These are phyloP conservation scores for Eubucco bourcierii DNA, from an alignment of 2,113 vertebrate species.

Conservation along the genomic window DNA sequence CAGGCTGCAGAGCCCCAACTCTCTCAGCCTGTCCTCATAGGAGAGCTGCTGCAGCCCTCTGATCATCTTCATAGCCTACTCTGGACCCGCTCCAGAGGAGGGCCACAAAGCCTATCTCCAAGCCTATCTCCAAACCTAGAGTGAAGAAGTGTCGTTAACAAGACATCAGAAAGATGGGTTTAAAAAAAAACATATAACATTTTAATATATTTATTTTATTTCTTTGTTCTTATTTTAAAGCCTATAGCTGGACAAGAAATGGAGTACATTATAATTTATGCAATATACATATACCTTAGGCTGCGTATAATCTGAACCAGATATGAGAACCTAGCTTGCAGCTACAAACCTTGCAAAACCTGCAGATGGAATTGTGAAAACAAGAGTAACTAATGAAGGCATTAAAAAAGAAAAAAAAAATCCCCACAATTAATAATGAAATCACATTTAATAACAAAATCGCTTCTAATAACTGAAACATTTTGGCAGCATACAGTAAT, in stretches of 20 bases:
- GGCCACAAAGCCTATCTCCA: too few relatives aligned
- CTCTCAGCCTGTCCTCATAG: too few relatives aligned
- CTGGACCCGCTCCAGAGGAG: too few relatives aligned
- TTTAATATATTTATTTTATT: not conserved
- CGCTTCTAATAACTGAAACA: not conserved
- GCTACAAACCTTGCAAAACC: not conserved
- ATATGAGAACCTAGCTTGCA: not conserved
- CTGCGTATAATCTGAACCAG: not conserved
- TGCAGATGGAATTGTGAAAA: not conserved
- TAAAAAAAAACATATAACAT: too few relatives aligned
- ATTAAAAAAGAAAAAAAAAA: not conserved
- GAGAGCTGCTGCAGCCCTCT: too few relatives aligned
- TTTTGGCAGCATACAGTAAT: not conserved
- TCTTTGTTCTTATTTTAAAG: not conserved
- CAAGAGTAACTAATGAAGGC: not conserved
- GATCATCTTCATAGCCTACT: too few relatives aligned
- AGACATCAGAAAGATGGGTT: not conserved
- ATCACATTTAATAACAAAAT: not conserved
- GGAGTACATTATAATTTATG: not conserved
- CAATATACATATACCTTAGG: not conserved
- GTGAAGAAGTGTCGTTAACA: not conserved
- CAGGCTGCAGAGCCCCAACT: too few relatives aligned
- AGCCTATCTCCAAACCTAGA: not conserved
- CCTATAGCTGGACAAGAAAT: not conserved
- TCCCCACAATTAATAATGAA: not conserved